Percentiles rank a stretch among this genome's conserved stretches.
phyloP scores from a whole-genome alignment of 2,797 vertebrate species.

The Muscicapa striata region DNA sequence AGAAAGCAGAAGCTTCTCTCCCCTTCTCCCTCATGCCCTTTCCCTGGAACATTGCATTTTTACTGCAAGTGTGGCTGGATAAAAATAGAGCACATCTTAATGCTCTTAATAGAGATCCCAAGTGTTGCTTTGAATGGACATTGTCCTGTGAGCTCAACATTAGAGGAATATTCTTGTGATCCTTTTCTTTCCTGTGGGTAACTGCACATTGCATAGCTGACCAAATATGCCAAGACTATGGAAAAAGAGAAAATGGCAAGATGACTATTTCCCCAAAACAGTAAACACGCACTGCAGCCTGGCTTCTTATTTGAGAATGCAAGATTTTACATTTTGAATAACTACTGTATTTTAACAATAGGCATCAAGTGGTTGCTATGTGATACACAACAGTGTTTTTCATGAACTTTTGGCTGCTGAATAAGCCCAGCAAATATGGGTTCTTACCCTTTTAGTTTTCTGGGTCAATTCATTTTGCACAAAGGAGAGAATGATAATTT shows the following conservation, averaged over 20 bases:
- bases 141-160: constrained; percentile 23
- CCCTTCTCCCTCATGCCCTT: neutral
- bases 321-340: constrained; percentile 39
- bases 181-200: constrained; percentile 26
- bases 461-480: constrained; percentile 66
- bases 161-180: neutral
- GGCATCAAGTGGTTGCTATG: constrained; percentile 54
- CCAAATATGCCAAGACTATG: constrained; percentile 10
- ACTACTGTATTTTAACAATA: constrained; percentile 60
- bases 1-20: neutral
- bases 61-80: neutral
- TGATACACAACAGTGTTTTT: constrained; percentile 65
- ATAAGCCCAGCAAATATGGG: constrained; percentile 64
- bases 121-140: neutral
- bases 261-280: constrained; percentile 10
- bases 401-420: constrained; percentile 66
- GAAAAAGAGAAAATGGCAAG: constrained; percentile 33
- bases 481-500: constrained; percentile 64
- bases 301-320: constrained; percentile 37
- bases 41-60: neutral
- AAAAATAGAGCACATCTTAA: neutral
- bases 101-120: neutral
- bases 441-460: constrained; percentile 67
- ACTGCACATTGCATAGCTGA: neutral
- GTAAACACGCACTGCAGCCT: constrained; percentile 38